These are phyloP conservation scores for Nudaria mundana DNA, from an alignment of 2,888 invertebrate genomes.

Conservation along the genomic window DNA sequence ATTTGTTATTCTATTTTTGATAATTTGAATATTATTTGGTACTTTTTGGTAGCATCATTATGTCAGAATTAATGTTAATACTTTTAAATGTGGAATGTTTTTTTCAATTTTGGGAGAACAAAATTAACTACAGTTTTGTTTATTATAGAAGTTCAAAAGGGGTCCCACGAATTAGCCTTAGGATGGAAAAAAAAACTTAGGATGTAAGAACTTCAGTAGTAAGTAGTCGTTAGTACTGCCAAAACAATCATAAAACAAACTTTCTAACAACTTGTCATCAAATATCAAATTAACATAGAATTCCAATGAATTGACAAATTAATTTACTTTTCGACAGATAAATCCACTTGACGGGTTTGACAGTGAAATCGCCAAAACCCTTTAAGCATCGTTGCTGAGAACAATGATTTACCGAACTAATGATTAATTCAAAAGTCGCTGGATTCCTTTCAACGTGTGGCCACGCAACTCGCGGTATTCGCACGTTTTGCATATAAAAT, in stretches of 20 bases:
- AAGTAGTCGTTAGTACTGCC: too few relatives aligned
- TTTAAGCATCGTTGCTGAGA: slow-evolving; percentile 55
- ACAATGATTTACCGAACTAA: slow-evolving; percentile 71
- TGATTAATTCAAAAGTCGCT: slow-evolving; percentile 75
- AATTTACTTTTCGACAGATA: slow-evolving; percentile 63
- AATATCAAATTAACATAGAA: slow-evolving; percentile 30
- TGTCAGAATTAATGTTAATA: slow-evolving; percentile 9
- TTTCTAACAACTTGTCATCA: slow-evolving; percentile 17
- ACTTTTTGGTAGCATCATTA: slow-evolving; percentile 27
- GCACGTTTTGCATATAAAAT: too few relatives aligned
- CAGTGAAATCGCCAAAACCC: slow-evolving; percentile 52
- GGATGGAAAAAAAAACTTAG: too few relatives aligned
- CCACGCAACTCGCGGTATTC: slow-evolving; percentile 39
- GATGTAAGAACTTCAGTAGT: too few relatives aligned
- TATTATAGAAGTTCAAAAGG: too few relatives aligned
- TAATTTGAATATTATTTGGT: slow-evolving; percentile 44
- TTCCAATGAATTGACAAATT: slow-evolving; percentile 44
- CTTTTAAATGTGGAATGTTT: slow-evolving; percentile 9
- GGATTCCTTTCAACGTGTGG: slow-evolving; percentile 53
- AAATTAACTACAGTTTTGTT: too few relatives aligned
- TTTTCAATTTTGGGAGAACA: neutral
- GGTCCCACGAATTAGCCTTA: too few relatives aligned
- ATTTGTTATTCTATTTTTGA: slow-evolving; percentile 51
- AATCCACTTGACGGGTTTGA: slow-evolving; percentile 56
- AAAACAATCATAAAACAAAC: slow-evolving; percentile 5